A percentile compares a stretch with the other conserved stretches of the same genome.
These are phyloP conservation scores for Melanotaenia parkinsoni DNA, from an alignment of 2,797 vertebrate genomes.

Conservation along the genomic window DNA sequence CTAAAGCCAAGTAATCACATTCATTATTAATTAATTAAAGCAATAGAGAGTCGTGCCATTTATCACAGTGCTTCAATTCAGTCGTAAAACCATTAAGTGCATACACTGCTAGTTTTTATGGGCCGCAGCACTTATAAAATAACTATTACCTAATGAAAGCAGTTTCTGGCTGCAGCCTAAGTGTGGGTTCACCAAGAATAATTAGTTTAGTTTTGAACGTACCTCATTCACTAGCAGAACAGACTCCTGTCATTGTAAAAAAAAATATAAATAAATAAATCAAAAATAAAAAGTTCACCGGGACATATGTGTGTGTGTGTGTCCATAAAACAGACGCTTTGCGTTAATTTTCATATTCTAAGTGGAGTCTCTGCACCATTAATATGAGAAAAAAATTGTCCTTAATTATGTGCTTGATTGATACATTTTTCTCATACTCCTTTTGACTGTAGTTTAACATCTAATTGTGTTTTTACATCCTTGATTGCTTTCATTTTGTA, in stretches of 20 bases:
- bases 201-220: conserved; percentile 48
- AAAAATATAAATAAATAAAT: too few species aligned
- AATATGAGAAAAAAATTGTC: conserved; percentile 11
- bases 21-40: conserved; percentile 44
- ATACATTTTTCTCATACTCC: background rate
- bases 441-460: conserved; percentile 3
- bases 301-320: too few species aligned
- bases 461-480: conserved; percentile 4
- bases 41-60: conserved; percentile 30
- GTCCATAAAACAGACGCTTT: background rate
- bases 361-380: conserved; percentile 17
- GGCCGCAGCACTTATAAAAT: background rate
- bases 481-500: background rate
- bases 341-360: conserved; percentile 43
- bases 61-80: conserved; percentile 14
- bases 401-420: conserved; percentile 5
- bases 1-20: conserved; percentile 38
- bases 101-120: conserved; percentile 16
- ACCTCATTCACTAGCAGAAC: conserved; percentile 34
- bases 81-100: conserved; percentile 24
- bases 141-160: conserved; percentile 4
- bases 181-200: conserved; percentile 26
- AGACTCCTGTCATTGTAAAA: conserved; percentile 4
- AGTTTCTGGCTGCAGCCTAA: conserved; percentile 11
- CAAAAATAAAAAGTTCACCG: too few species aligned